A percentile compares a stretch with the other conserved stretches of the same genome.
These are phyloP conservation scores for Neoitamus cyanurus DNA, from an alignment of 2,888 invertebrate genomes.

Conservation along the genomic window DNA sequence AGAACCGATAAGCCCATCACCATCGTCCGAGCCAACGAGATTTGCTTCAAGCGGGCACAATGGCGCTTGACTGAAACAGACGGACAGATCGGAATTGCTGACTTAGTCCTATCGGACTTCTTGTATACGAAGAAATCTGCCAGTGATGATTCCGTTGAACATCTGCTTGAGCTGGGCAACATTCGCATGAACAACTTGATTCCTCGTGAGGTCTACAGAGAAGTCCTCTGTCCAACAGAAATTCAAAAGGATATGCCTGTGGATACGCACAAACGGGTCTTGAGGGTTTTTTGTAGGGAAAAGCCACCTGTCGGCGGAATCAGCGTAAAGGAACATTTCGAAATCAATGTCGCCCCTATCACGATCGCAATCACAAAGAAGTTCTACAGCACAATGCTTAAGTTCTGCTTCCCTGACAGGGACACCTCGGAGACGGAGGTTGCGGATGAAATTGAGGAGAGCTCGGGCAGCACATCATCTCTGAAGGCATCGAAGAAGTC, in stretches of 20 bases:
- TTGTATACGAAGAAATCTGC: slow-evolving; percentile 96
- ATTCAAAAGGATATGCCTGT: slow-evolving; percentile 88
- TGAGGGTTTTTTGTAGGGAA: slow-evolving; percentile 95
- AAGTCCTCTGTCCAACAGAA: slow-evolving; percentile 83
- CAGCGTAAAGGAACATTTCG: slow-evolving; percentile 98
- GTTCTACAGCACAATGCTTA: slow-evolving; percentile 96
- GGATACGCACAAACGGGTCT: slow-evolving; percentile 85
- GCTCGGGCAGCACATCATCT: slow-evolving; percentile 68
- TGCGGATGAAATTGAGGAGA: slow-evolving; percentile 71
- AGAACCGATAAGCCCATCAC: slow-evolving; percentile 78
- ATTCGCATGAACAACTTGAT: slow-evolving; percentile 94
- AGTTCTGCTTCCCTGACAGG: slow-evolving; percentile 96
- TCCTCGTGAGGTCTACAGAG: slow-evolving; percentile 93
- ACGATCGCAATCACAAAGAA: slow-evolving; percentile 93
- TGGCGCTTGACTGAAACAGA: slow-evolving; percentile 98
- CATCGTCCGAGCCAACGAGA: slow-evolving; percentile 88
- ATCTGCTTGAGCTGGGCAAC: slow-evolving; percentile 94
- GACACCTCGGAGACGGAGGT: slow-evolving; percentile 81
- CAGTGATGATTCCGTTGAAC: slow-evolving; percentile 97
- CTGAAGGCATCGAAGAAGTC: slow-evolving; percentile 65
- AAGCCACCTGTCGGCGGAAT: slow-evolving; percentile 98
- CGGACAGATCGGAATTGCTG: slow-evolving; percentile 97
- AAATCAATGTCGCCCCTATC: slow-evolving; percentile 96
- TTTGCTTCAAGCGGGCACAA: slow-evolving; percentile 97
- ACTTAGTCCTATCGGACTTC: slow-evolving; percentile 95